Evolutionary conservation across 53 echinoderm and acorn worm species (phyloP).

Genomic region (Holothuria leucospilota): DNA sequence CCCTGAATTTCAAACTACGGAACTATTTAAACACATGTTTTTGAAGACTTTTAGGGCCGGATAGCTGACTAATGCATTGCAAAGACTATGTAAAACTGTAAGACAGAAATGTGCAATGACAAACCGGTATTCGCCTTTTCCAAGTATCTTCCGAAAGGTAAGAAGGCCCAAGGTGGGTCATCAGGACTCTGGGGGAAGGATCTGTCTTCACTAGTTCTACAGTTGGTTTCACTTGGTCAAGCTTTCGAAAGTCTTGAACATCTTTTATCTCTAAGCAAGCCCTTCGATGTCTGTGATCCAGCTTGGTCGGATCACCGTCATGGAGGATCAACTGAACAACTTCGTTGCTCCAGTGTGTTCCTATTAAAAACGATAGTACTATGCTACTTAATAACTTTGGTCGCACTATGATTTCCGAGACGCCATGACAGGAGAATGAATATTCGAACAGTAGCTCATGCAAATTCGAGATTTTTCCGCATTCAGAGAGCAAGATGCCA

Average conservation of each 20-base stretch:
- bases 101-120: too few species aligned
- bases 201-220: neutral
- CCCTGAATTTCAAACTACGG: too few species aligned
- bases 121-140: conserved; percentile 4
- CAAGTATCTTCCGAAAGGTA: neutral
- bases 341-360: conserved; percentile 19
- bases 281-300: conserved; percentile 11
- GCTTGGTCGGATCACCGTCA: neutral
- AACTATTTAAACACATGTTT: too few species aligned
- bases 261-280: neutral
- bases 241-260: neutral
- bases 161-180: conserved; percentile 13
- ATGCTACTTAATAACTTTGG: too few species aligned
- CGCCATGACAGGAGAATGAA: too few species aligned
- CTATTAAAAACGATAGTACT: neutral
- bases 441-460: too few species aligned
- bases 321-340: neutral
- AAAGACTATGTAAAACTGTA: too few species aligned
- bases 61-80: too few species aligned
- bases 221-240: neutral
- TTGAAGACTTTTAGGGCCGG: too few species aligned
- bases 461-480: too few species aligned
- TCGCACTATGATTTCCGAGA: too few species aligned
- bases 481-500: too few species aligned
- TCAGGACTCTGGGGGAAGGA: neutral